Conservation (phyloP, 2,888 invertebrate species). For the Luffia ferchaultella region DNA sequence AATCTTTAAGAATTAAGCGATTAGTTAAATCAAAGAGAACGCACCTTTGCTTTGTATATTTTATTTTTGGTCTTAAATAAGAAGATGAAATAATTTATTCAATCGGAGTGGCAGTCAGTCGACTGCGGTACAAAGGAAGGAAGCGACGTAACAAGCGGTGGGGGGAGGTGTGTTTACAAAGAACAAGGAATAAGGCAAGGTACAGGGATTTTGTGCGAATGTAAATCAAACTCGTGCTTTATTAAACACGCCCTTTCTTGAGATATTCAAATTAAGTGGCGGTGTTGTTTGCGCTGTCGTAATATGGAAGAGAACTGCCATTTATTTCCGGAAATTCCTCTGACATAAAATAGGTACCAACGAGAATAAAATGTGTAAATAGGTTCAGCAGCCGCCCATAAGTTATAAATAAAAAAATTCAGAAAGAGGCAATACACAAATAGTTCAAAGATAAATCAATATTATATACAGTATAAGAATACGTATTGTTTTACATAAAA, state of each 20-base stretch:
- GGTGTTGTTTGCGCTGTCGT: slow-evolving; percentile 29
- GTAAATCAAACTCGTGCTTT: slow-evolving; percentile 64
- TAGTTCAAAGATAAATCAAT: too few species aligned
- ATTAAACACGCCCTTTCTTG: slow-evolving; percentile 56
- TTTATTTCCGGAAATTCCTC: too few species aligned
- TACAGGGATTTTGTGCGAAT: slow-evolving; percentile 50
- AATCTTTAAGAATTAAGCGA: too few species aligned
- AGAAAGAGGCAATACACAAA: too few species aligned
- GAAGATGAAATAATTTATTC: neutral
- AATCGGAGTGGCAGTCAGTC: neutral
- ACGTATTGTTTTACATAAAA: too few species aligned
- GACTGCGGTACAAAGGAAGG: slow-evolving; percentile 4
- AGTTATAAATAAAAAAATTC: too few species aligned
- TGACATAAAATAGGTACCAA: too few species aligned
- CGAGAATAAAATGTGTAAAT: too few species aligned
- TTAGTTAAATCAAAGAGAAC: neutral
- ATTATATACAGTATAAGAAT: too few species aligned
- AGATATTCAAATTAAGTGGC: slow-evolving; percentile 64
- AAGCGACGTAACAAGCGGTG: slow-evolving; percentile 29
- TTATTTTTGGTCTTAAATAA: neutral
- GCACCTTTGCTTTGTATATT: neutral
- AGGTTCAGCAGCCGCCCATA: too few species aligned
- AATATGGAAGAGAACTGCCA: slow-evolving; percentile 27
- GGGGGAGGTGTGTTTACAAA: slow-evolving; percentile 40
- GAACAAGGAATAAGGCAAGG: slow-evolving; percentile 42